A percentile compares a stretch with the other conserved stretches of the same genome.
These are phyloP conservation scores for Myotis myotis DNA, from an alignment of 2,797 vertebrate species.

Conservation along the genomic window DNA sequence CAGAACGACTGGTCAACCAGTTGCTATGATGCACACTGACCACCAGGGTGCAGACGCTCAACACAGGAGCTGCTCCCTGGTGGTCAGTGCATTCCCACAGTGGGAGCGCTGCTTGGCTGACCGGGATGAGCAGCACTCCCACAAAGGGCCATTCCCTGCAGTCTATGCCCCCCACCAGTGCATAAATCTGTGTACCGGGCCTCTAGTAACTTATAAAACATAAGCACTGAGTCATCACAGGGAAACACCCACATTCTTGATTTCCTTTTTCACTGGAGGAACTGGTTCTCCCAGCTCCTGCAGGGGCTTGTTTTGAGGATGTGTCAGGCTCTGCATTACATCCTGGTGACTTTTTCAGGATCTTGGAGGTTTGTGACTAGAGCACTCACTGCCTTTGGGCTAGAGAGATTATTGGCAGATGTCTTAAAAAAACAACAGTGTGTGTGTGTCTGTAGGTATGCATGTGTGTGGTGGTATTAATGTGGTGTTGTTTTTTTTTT, in stretches of 20 bases:
- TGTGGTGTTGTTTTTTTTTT: not conserved
- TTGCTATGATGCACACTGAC: accelerated
- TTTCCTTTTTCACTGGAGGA: conserved; percentile 45
- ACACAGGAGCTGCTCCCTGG: too few relatives aligned
- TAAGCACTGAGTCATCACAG: not conserved
- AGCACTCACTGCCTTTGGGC: conserved; percentile 15
- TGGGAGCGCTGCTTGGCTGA: too few relatives aligned
- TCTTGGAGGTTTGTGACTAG: not conserved
- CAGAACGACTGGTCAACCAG: too few relatives aligned
- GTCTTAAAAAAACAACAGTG: not conserved
- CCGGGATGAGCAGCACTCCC: too few relatives aligned
- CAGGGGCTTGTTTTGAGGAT: conserved; percentile 46
- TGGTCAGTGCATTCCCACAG: too few relatives aligned
- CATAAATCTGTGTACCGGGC: too few relatives aligned
- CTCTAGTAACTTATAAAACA: conserved; percentile 21
- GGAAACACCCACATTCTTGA: conserved; percentile 12
- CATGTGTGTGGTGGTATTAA: not conserved
- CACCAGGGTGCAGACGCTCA: too few relatives aligned
- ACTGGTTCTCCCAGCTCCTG: conserved; percentile 49
- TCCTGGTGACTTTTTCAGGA: not conserved
- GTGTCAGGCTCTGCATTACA: not conserved
- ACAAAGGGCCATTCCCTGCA: too few relatives aligned
- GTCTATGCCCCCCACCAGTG: too few relatives aligned
- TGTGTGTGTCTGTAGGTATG: not conserved
- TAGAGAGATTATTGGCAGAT: not conserved